Evolutionary conservation across 1,140 invertebrate species (phyloP), one percentile per base, ranked within the genome.

Genomic region (Scylla paramamosain): DNA sequence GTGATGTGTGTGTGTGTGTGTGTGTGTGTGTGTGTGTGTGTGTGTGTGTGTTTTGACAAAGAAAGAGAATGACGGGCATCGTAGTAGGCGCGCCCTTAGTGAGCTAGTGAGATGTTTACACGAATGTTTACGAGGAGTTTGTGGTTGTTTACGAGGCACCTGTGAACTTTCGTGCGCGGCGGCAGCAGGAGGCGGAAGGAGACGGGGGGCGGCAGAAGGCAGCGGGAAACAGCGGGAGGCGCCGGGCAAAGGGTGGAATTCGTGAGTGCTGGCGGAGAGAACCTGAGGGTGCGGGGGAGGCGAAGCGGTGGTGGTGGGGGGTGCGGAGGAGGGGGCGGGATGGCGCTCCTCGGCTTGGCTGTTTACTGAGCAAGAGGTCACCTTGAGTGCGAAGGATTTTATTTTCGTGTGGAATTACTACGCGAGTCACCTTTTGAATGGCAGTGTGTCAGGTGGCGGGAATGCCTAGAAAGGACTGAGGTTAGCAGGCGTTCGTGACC

Each of bases 141-240:
- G 67, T 46, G 86, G 86, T 46, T 31, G 31, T 87, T 87, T 87
- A 87, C 45, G 31, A 87, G 86, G 31, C 45, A 32, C 86, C 45
- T 87, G 31, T n/a, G 31, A 39, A 39, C 86, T 32, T 39, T 46
- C 45, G 48, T 90, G 88, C 29, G 39, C 3, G 39, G 88, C 14
- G 88, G 88, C n/a, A n/a, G 29, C 0, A 31, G 59, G 52, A 29
- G 16, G 52, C n/a, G 90, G 48, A 8, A 32, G 45, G 52, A 59
- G 52, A 59, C 12, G 52, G 52, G 52, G 52, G 52, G n/a, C 16
- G 84, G n/a, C 28, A 28, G 84, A 20, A 59, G 52, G 52, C 10
- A 6, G 39, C 39, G 39, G 39, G 39, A 59, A 20, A 20, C 52
- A 59, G 52, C 52, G 52, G 52, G 52, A 20, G 52, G 52, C 2